Evolutionary conservation across 2,113 vertebrate genomes (phyloP).

Genomic region (Cyrtonyx montezumae): DNA sequence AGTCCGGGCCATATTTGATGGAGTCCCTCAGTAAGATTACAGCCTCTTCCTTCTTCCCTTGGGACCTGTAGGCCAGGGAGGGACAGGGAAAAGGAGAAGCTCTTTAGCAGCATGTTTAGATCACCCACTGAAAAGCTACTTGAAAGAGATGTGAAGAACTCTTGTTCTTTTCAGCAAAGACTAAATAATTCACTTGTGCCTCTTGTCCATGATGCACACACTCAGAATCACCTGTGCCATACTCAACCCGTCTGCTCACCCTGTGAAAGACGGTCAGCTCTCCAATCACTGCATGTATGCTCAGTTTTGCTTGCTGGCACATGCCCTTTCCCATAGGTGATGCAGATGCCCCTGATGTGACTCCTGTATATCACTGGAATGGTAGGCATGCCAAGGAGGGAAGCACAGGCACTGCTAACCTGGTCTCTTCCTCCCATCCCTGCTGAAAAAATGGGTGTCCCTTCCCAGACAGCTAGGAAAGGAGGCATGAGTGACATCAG

Average conservation of each 20-base stretch:
- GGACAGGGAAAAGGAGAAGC: background rate
- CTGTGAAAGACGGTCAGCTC: background rate
- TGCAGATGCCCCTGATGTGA: background rate
- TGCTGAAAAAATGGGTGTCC: background rate
- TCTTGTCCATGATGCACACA: background rate
- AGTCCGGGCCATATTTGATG: constrained; percentile 88
- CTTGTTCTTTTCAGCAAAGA: constrained; percentile 5
- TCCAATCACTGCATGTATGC: background rate
- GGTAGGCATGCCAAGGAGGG: background rate
- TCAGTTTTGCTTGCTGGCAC: background rate
- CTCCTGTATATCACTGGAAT: background rate
- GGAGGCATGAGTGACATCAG: background rate
- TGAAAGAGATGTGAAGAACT: background rate
- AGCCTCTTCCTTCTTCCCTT: constrained; percentile 88
- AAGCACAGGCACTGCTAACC: background rate
- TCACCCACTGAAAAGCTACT: constrained; percentile 18
- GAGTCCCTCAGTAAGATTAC: constrained; percentile 86
- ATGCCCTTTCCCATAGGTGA: background rate
- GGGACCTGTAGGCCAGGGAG: constrained; percentile 78
- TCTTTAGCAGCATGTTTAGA: background rate
- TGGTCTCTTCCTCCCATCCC: background rate
- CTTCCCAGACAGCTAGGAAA: background rate
- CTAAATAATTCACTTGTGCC: background rate
- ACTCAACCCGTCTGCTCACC: background rate
- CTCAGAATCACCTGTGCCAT: background rate